These are phyloP conservation scores for Odontomachus brunneus DNA, from an alignment of 1,140 invertebrate genomes.

Conservation along the genomic window DNA sequence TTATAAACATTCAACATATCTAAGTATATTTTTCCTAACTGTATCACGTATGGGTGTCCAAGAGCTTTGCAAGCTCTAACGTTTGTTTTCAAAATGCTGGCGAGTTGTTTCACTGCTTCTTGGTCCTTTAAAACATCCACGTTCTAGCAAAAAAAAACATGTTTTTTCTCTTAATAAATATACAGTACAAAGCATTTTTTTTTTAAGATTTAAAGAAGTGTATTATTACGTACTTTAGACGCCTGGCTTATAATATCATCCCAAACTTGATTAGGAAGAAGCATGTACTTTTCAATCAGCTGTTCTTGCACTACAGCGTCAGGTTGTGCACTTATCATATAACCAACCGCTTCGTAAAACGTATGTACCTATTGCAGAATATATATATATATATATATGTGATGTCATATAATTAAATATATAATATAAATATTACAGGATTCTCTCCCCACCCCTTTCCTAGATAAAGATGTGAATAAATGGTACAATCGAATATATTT, in stretches of 20 bases:
- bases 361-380: conserved; percentile 94
- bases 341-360: conserved; percentile 99
- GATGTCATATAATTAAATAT: background rate
- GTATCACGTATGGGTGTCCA: conserved; percentile 97
- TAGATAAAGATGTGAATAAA: too few species aligned
- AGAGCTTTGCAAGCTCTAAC: conserved; percentile 98
- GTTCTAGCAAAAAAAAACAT: conserved; percentile 88
- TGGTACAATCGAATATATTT: too few species aligned
- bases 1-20: conserved; percentile 99
- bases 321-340: conserved; percentile 98
- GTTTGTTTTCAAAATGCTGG: conserved; percentile 99
- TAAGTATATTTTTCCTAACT: conserved; percentile 98
- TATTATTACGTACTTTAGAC: conserved; percentile 88
- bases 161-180: background rate
- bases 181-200: background rate
- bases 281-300: conserved; percentile 99
- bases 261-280: conserved; percentile 99
- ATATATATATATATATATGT: too few species aligned
- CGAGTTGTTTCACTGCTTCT: conserved; percentile 98
- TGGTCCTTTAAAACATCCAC: conserved; percentile 98
- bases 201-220: background rate
- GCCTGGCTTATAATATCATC: conserved; percentile 99
- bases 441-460: too few species aligned
- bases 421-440: background rate
- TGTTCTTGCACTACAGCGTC: conserved; percentile 96